Base-by-base conservation (phyloP, 2,888 invertebrate genomes). In the Cremastobaeus sp. region DNA sequence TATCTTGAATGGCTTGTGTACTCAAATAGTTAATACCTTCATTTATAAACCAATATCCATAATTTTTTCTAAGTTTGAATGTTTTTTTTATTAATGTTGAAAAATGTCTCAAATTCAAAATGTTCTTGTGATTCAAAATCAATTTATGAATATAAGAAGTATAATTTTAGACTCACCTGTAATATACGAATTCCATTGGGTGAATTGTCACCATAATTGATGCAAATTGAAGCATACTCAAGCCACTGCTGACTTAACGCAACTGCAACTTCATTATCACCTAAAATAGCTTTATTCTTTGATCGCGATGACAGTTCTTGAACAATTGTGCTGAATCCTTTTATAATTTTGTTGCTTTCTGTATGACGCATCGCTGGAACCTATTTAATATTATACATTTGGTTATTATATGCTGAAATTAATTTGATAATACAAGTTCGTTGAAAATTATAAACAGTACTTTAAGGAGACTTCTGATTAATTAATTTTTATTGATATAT, bases 181-280 rank as follows among this genome's bases (percentile, higher is more conserved):
- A 91, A 84, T 59, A 91, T 89, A 72, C 81, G 87, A 80, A 88
- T 90, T 0, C 89, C 88, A 80, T 90, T 90, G 0, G 78, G 62
- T 21, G 89, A 82, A 76, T 88, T 89, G 1, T 88, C 88, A 5
- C 89, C 90, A 80, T 90, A 90, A 79, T 90, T 89, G 1, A 89
- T 87, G 82, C 89, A 90, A 84, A 90, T 87, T 1, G 91, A 89
- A 2, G 92, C 89, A 81, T 92, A 91, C 82, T 93, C 93, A 25
- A 93, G 85, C 93, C 93, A 93, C 78, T 93, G 93, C 21, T 78
- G 76, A 0, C 80, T 81, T 11, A 86, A 21, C 55, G 86, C 85
- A 70, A 77, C 80, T 0, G 77, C 80, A 8, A 85, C 74, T 25
- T 80, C 80, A 66, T 85, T 79, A 14, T 74, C 79, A 6, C 84